Base-by-base conservation (phyloP, 1,140 invertebrate genomes). In the Aphelenchoides fujianensis region DNA sequence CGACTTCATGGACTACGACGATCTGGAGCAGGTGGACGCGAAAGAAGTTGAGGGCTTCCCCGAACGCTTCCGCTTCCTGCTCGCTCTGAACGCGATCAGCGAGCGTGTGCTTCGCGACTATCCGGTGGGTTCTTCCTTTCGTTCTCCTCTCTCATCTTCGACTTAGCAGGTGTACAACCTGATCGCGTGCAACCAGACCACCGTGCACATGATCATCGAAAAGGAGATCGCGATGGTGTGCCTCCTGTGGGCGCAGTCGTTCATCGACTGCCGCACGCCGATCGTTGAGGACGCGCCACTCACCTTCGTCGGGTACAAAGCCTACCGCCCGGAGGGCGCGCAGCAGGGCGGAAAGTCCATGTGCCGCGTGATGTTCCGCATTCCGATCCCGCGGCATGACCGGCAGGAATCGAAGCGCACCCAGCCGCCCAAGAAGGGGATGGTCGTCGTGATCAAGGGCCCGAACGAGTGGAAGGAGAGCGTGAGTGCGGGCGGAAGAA, bases 211-310 rank as follows among this genome's bases (percentile, higher is more conserved):
- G 23, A 59, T 59, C 55, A 59, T 59, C 19, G 34, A 59, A 32
- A 59, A 59, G 23, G 55, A 59, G 19, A 59, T 59, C 19, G 55
- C 55, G 5, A 59, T 59, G 5, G 19, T 59, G 28, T 59, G 55
- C 23, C 19, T 59, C 7, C 19, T 7, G 5, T 59, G 55, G 55
- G 55, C 55, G 12, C 55, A 59, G 34, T 5, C 55, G 7, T 7
- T 59, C 55, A 59, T 7, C 23, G 19, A 59, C 55, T 59, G 55
- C 23, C 5, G 55, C 28, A 59, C 5, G 28, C 55, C 55, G 5
- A 30, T 59, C 27, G 7, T 59, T 27, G 55, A 7, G 5, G 19
- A 59, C 23, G 55, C 19, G 5, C 7, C 7, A 32, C 34, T 59
- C 28, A 59, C 5, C 5, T 59, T 59, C 19, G 23, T 16, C 55